Conservation (phyloP, 1,140 invertebrate species). For the Hetaerina americana region DNA sequence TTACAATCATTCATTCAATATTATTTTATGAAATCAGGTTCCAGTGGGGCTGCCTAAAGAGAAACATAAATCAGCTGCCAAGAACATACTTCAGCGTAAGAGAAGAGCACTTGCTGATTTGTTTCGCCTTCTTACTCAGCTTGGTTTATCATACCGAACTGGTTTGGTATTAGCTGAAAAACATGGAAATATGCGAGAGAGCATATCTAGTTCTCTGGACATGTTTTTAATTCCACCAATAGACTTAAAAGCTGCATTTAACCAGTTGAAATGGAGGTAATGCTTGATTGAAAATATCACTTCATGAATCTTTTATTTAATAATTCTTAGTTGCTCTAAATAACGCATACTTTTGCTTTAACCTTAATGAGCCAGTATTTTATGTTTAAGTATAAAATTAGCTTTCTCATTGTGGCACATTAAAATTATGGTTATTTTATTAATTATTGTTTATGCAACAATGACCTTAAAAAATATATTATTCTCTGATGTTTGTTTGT, state of each 20-base stretch:
- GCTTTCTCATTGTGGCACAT: too few species aligned
- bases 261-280: conserved; percentile 34
- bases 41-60: conserved; percentile 45
- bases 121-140: conserved; percentile 56
- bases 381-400: too few species aligned
- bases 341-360: too few species aligned
- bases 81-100: conserved; percentile 70
- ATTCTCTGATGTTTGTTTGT: too few species aligned
- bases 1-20: too few species aligned
- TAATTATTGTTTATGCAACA: too few species aligned
- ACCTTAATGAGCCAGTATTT: too few species aligned
- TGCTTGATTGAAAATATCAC: conserved; percentile 12
- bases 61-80: conserved; percentile 68
- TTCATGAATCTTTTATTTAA: not conserved
- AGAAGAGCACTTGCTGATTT: conserved; percentile 68
- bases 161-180: conserved; percentile 42
- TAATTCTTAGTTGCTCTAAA: too few species aligned
- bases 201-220: not conserved
- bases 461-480: too few species aligned
- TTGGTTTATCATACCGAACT: conserved; percentile 67
- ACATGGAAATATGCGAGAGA: not conserved
- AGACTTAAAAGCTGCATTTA: conserved; percentile 38
- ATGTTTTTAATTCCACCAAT: conserved; percentile 36
- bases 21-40: conserved; percentile 41
- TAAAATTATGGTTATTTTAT: too few species aligned